A percentile compares a stretch with the other conserved stretches of the same genome.
These are phyloP conservation scores for Megaustenia siamemsis DNA, from an alignment of 2,888 invertebrate genomes.

Conservation along the genomic window DNA sequence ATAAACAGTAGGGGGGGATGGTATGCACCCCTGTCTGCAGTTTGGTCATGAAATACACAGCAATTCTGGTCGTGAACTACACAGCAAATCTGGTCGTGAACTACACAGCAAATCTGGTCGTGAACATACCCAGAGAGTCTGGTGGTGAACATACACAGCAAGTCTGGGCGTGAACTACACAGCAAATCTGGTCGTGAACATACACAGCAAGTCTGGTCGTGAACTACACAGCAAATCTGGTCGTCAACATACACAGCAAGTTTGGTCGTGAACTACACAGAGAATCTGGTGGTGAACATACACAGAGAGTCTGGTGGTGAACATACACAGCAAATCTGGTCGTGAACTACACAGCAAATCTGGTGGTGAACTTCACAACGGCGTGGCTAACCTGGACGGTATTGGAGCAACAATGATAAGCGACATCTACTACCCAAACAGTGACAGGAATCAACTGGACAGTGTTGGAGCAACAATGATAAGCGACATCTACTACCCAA, in stretches of 20 bases:
- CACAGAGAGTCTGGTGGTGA: background rate
- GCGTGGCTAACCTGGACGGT: no score
- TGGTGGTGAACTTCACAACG: background rate
- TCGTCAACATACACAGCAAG: background rate
- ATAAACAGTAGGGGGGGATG: no score
- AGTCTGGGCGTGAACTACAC: background rate
- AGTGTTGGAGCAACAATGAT: no score
- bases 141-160: background rate
- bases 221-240: background rate
- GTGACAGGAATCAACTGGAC: no score
- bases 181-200: background rate
- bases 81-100: no score
- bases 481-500: no score
- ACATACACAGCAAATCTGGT: background rate
- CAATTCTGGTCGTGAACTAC: no score
- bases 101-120: background rate
- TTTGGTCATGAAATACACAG: no score
- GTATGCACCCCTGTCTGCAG: no score
- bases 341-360: background rate
- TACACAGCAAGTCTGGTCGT: background rate
- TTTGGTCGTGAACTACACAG: background rate
- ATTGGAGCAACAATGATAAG: no score
- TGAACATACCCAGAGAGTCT: background rate
- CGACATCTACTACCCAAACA: no score
- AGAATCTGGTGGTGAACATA: background rate